Conservation (phyloP, 2,113 vertebrate species). For the Hyaena hyaena region DNA sequence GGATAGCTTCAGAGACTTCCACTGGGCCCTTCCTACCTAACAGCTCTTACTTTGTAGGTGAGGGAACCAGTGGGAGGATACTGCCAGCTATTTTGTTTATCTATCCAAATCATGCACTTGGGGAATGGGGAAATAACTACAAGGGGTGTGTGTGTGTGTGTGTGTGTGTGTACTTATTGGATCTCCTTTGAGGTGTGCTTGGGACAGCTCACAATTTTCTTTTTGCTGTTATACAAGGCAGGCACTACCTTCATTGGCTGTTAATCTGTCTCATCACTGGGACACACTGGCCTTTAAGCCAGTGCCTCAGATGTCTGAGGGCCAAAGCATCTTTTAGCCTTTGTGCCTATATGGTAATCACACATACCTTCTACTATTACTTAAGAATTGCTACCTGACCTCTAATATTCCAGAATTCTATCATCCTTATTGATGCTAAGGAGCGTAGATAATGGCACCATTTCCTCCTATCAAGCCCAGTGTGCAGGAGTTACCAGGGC, state of each 20-base stretch:
- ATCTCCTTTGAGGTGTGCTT: background rate
- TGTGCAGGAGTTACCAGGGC: background rate
- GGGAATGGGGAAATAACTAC: background rate
- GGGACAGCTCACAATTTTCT: background rate
- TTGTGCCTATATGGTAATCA: background rate
- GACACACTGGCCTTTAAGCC: background rate
- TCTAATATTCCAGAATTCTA: constrained; percentile 21
- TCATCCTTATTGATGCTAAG: background rate
- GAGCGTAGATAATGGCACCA: background rate
- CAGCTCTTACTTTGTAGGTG: background rate
- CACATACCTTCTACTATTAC: background rate
- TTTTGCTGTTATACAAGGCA: background rate
- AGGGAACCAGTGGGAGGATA: background rate
- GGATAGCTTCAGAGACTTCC: background rate
- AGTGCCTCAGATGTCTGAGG: background rate
- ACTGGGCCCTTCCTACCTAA: background rate
- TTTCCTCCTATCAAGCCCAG: background rate
- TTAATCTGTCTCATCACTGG: background rate
- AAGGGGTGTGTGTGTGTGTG: background rate
- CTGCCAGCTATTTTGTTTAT: background rate
- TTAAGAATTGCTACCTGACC: background rate
- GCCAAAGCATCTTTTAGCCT: background rate
- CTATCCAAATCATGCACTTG: background rate
- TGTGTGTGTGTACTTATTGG: background rate
- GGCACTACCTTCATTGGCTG: background rate